A percentile compares a stretch with the other conserved stretches of the same genome.
Conservation (phyloP, 2,888 invertebrate genomes). For the Itoplectis maculator region DNA sequence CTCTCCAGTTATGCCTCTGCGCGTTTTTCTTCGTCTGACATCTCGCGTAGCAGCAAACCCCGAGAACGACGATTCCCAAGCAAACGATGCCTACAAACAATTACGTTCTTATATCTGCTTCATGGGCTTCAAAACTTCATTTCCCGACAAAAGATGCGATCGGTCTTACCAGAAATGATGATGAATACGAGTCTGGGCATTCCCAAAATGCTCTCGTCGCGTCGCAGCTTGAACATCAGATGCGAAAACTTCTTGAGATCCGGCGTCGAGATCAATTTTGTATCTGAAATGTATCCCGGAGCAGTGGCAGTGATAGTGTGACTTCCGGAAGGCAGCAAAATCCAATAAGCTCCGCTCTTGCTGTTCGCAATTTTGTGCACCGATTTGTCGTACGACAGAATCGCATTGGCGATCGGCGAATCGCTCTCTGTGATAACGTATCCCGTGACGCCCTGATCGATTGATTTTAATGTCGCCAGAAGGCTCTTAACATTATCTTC, state of each 20-base stretch:
- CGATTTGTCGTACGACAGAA: slow-evolving; percentile 79
- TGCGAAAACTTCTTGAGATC: slow-evolving; percentile 74
- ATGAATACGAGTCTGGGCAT: slow-evolving; percentile 92
- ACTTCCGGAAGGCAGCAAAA: slow-evolving; percentile 81
- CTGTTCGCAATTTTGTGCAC: slow-evolving; percentile 75
- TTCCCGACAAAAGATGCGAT: slow-evolving; percentile 23
- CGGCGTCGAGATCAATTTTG: slow-evolving; percentile 85
- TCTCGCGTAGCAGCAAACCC: slow-evolving; percentile 86
- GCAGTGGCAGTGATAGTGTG: slow-evolving; percentile 87
- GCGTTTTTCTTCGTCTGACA: slow-evolving; percentile 83
- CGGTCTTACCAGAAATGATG: slow-evolving; percentile 88
- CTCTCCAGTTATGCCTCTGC: slow-evolving; percentile 83
- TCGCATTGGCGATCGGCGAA: slow-evolving; percentile 77
- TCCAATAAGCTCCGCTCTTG: slow-evolving; percentile 80
- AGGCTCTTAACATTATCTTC: slow-evolving; percentile 78
- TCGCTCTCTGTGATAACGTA: slow-evolving; percentile 77
- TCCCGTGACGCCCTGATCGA: slow-evolving; percentile 78
- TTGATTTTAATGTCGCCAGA: slow-evolving; percentile 74
- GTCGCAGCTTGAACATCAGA: slow-evolving; percentile 88
- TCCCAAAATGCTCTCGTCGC: slow-evolving; percentile 90
- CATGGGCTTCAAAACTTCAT: no score
- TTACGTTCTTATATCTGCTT: neutral
- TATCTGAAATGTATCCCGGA: slow-evolving; percentile 87
- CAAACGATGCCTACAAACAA: slow-evolving; percentile 86
- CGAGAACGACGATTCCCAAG: slow-evolving; percentile 85